Percentiles rank a stretch among this genome's conserved stretches.
Conservation (phyloP, 1,140 invertebrate species). For the Arctopsyche grandis region DNA sequence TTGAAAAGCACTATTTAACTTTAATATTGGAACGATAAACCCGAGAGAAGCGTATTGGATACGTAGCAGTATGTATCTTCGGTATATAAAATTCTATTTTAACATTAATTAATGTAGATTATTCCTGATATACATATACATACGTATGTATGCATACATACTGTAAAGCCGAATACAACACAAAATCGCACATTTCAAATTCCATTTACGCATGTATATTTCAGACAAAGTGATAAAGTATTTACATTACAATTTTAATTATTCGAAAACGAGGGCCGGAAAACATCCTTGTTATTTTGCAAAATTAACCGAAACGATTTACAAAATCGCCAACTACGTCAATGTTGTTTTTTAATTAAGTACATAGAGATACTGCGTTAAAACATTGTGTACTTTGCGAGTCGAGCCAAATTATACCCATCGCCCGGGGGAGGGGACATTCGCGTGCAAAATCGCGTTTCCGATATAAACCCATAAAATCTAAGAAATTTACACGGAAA, state of each 20-base stretch:
- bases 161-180: neutral
- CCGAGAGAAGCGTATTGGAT: too few relatives aligned
- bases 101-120: too few relatives aligned
- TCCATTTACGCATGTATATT: neutral
- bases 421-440: neutral
- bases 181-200: neutral
- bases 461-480: neutral
- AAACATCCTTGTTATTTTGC: neutral
- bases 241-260: neutral
- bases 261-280: neutral
- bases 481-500: neutral
- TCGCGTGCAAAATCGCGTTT: neutral
- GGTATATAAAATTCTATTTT: too few relatives aligned
- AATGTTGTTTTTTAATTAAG: slow-evolving; percentile 2
- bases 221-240: neutral
- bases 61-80: too few relatives aligned
- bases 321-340: neutral
- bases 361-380: neutral
- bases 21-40: too few relatives aligned
- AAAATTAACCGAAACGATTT: neutral
- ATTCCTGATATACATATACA: neutral
- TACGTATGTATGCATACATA: neutral
- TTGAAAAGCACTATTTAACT: too few relatives aligned
- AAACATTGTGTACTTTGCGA: neutral
- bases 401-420: neutral